Base-by-base conservation (phyloP, 2,888 invertebrate genomes). In the Eupithecia abbreviata region DNA sequence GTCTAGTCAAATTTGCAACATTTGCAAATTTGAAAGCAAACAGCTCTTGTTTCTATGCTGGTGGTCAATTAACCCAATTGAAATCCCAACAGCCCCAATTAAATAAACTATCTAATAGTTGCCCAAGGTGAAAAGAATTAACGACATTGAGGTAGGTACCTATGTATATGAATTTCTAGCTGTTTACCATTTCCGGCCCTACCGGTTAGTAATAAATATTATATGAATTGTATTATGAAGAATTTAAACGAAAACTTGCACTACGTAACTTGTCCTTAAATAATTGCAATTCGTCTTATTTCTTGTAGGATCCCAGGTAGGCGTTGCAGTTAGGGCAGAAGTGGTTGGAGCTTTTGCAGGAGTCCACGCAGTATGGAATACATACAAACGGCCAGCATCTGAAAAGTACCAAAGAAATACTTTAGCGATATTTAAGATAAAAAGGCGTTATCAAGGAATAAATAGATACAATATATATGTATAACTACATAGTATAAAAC, bases 321-420 rank as follows among this genome's bases (percentile, higher is more conserved):
- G 71, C 55, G 73, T 91, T 92, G 82, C 96, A 96, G 82, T 95
- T 93, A 0, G 96, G 95, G 79, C 96, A 96, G 79, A 96, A 96
- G 80, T 96, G 96, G 74, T 95, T 93, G 41, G 92, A 91, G 82
- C 92, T 95, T 83, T 93, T 92, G 83, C 96, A 96, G n/a, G 94
- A 91, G 69, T 96, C 94, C 86, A 94, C 90, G 66, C 83, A 85
- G 79, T 86, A 86, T 0, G 85, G 86, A 1, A 86, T 42, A 55
- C 83, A 85, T 1, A 83, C 83, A 71, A 86, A 88, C 1, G 84
- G 78, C 81, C 81, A 81, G 67, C 77, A 81, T 18, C 81, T 81
- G 76, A 18, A 79, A 73, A n/a, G 13, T 41, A 67, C 0, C 45
- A 18, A 58, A 62, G n/a, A 58, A n/a, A 18, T 58, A 58, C 2